Evolutionary conservation across 2,113 vertebrate genomes (phyloP).

Genomic region (Thunnus thynnus): DNA sequence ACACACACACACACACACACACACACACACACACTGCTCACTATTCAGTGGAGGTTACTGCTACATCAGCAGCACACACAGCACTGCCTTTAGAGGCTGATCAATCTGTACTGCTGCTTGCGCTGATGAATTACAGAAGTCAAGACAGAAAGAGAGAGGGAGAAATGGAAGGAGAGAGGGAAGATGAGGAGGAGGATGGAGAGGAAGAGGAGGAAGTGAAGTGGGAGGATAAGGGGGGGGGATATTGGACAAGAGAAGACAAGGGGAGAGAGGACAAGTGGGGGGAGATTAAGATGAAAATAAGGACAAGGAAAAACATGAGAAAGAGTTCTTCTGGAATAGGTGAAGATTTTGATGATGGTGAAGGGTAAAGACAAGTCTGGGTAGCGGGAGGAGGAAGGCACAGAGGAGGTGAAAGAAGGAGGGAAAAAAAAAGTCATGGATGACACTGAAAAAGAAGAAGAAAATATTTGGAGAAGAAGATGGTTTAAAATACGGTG

Average conservation of each 20-base stretch:
- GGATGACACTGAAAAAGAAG: no score
- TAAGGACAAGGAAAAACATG: not conserved
- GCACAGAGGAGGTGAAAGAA: no score
- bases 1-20: slow-evolving; percentile 64
- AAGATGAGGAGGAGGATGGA: not conserved
- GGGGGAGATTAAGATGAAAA: slow-evolving; percentile 8
- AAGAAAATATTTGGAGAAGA: not conserved
- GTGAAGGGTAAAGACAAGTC: no score
- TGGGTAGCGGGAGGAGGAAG: no score
- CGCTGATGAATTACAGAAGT: slow-evolving; percentile 91
- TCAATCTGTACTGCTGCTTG: slow-evolving; percentile 86
- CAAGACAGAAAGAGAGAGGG: slow-evolving; percentile 61
- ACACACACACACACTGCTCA: slow-evolving; percentile 74
- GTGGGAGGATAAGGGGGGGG: slow-evolving; percentile 23
- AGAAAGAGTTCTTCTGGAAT: no score
- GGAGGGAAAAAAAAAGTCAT: no score
- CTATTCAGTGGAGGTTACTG: slow-evolving; percentile 83
- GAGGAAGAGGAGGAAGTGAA: not conserved
- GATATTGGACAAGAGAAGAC: slow-evolving; percentile 33
- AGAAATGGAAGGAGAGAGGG: not conserved
- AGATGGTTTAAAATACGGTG: not conserved
- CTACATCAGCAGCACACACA: slow-evolving; percentile 86
- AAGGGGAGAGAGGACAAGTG: slow-evolving; percentile 2
- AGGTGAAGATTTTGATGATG: no score
- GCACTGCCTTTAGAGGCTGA: slow-evolving; percentile 87